phyloP scores from a whole-genome alignment of 2,113 vertebrate species.

The Laticauda laticaudata region DNA sequence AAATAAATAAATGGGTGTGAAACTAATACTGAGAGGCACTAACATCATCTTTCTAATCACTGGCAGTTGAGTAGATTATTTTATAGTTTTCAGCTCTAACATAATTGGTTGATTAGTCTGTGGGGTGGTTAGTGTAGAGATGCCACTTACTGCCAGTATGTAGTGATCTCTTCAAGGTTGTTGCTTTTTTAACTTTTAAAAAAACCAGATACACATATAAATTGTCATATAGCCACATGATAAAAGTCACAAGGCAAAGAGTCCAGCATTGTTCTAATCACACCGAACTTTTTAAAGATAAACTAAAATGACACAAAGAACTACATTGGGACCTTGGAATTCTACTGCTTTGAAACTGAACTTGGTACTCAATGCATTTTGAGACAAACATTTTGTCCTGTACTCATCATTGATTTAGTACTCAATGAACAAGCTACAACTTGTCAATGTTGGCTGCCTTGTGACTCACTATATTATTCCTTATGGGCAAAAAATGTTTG shows the following conservation, averaged over 20 bases:
- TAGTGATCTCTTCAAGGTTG: background rate
- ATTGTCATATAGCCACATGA: background rate
- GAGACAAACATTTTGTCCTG: too few species aligned
- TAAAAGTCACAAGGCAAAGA: background rate
- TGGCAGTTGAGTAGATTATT: background rate
- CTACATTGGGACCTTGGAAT: too few species aligned
- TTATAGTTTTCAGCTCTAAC: background rate
- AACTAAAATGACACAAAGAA: background rate
- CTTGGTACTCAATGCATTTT: too few species aligned
- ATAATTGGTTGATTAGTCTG: background rate
- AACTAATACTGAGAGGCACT: background rate
- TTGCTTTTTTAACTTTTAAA: background rate
- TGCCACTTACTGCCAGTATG: background rate
- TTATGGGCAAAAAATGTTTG: too few species aligned
- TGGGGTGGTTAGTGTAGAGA: background rate
- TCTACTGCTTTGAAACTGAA: too few species aligned
- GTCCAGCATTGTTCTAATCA: background rate
- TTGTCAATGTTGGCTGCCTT: too few species aligned
- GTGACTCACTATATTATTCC: too few species aligned
- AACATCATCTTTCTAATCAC: background rate
- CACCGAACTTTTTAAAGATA: background rate
- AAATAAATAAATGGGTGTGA: background rate
- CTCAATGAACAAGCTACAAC: too few species aligned
- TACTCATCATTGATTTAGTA: too few species aligned
- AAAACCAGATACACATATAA: background rate